Conservation (phyloP, 35 echinoderm and acorn worm species). For the Apostichopus japonicus region DNA sequence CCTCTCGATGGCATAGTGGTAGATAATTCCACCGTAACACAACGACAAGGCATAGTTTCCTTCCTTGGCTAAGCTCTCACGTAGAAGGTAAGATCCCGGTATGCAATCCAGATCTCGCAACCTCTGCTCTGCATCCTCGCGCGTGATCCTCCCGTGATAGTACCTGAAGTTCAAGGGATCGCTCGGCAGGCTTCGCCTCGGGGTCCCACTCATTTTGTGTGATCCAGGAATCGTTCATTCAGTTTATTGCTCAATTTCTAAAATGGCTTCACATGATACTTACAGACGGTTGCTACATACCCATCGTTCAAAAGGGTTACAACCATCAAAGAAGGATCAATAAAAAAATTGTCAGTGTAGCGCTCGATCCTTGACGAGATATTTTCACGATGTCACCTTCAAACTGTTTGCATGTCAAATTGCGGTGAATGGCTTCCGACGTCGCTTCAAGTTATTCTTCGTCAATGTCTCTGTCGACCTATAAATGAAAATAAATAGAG, state of each 20-base stretch:
- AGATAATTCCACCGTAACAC: constrained; percentile 73
- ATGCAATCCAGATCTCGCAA: constrained; percentile 62
- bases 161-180: constrained; percentile 78
- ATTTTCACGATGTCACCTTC: too few relatives aligned
- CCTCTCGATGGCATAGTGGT: constrained; percentile 92
- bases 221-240: neutral
- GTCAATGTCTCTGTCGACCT: too few relatives aligned
- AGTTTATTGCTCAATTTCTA: too few relatives aligned
- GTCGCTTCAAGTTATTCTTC: too few relatives aligned
- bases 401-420: too few relatives aligned
- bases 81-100: constrained; percentile 80
- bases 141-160: constrained; percentile 87
- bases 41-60: constrained; percentile 92
- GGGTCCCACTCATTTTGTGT: constrained; percentile 1
- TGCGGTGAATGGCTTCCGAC: too few relatives aligned
- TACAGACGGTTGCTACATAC: neutral
- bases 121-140: constrained; percentile 89
- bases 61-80: constrained; percentile 79
- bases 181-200: constrained; percentile 8
- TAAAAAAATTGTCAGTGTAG: too few relatives aligned
- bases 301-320: neutral
- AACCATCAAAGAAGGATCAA: neutral
- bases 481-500: too few relatives aligned
- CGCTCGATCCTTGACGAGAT: too few relatives aligned
- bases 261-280: neutral